phyloP scores from a whole-genome alignment of 2,797 vertebrate species.

The Vireo griseus region DNA sequence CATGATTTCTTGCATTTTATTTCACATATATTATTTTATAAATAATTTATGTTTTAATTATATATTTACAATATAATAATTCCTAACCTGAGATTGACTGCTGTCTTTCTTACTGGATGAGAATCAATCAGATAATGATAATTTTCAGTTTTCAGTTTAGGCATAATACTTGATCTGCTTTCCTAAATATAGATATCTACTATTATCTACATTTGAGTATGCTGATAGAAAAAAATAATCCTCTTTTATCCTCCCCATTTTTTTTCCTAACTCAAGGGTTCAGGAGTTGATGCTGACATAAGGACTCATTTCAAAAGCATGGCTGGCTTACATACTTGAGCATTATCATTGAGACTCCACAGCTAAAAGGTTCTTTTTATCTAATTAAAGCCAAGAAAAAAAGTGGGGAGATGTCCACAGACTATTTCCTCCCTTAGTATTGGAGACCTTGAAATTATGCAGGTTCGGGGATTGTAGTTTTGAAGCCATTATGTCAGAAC shows the following conservation, averaged over 20 bases:
- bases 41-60: not conserved
- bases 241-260: accelerated
- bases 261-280: not conserved
- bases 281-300: not conserved
- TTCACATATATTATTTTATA: not conserved
- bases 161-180: not conserved
- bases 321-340: not conserved
- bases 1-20: not conserved
- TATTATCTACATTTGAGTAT: not conserved
- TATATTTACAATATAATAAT: not conserved
- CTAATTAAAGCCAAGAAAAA: not conserved
- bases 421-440: not conserved
- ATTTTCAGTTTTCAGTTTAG: not conserved
- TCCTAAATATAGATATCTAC: not conserved
- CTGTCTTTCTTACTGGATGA: not conserved
- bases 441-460: not conserved
- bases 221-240: not conserved
- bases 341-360: not conserved
- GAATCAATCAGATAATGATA: not conserved
- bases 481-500: not conserved
- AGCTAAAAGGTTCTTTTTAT: not conserved
- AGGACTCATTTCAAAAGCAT: not conserved
- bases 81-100: not conserved
- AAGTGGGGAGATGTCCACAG: not conserved
- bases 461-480: not conserved